Base-by-base conservation (phyloP, 2,888 invertebrate species). In the Gnatocerus cornutus region DNA sequence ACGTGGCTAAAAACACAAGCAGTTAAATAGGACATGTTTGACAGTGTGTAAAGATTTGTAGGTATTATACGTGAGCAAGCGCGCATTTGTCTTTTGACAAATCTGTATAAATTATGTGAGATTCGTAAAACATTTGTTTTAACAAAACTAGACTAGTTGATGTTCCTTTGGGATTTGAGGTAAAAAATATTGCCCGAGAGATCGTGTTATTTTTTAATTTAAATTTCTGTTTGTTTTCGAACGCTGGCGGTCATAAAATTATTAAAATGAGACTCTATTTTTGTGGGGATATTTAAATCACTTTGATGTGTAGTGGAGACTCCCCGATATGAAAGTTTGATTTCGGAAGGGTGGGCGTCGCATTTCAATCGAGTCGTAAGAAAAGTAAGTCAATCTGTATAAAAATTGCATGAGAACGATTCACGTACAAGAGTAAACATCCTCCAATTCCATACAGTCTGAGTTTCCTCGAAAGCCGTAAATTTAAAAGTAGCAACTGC, bases 401-500 rank as follows among this genome's bases (percentile, higher is more conserved):
- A 68, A 68, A 68, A 68, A 43, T 67, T 68, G 68, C 62, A 68
- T 9, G 33, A 13, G 45, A 67, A 58, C 50, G 59, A 43, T 58
- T 52, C 67, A 59, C 67, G 67, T 67, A 58, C 59, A 30, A 43
- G 37, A 55, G 68, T 62, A 68, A 68, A 67, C 50, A 69, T 65
- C 63, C 30, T 37, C 68, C 73, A 64, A 73, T 73, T 71, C 67
- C 62, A 67, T 56, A 55, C 73, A 67, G 61, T 70, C 63, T 68
- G 68, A 70, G 46, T 58, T 45, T 27, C 62, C 65, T 45, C 53
- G 61, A 58, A 62, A 52, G 27, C 65, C 73, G 69, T 74, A 74
- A 74, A 74, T 71, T 68, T 58, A 65, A 56, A 74, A 74, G 74
- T 71, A 70, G 59, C 69, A 74, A 74, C 69, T 73, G 71, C 62